Conservation (phyloP, 1,140 invertebrate species). For the Drosophila orena region DNA sequence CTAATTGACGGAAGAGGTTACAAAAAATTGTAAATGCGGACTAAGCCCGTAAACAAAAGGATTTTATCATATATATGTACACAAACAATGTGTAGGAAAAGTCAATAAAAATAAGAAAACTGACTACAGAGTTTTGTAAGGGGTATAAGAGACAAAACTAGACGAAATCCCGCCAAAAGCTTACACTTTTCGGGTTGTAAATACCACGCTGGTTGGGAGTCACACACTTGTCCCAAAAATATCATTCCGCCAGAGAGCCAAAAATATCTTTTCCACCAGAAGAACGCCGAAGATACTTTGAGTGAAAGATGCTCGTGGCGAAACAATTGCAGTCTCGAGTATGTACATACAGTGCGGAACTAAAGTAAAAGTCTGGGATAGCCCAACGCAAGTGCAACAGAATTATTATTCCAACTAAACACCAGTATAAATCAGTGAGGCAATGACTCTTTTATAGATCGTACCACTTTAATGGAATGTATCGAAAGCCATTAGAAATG, state of each 20-base stretch:
- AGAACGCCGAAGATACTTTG: constrained; percentile 44
- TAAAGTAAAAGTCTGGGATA: background rate
- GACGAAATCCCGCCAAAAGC: too few relatives aligned
- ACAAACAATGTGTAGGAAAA: background rate
- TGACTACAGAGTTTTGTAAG: too few relatives aligned
- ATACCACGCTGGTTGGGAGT: constrained; percentile 30
- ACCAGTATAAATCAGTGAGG: too few relatives aligned
- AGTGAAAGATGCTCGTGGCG: constrained; percentile 48
- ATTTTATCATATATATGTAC: background rate
- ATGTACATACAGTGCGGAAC: constrained; percentile 28
- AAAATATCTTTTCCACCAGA: constrained; percentile 41
- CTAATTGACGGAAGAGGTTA: background rate
- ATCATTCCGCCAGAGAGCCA: constrained; percentile 39
- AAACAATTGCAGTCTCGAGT: constrained; percentile 50
- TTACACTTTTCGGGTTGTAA: constrained; percentile 30
- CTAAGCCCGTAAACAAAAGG: background rate
- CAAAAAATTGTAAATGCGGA: background rate
- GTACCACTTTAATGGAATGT: background rate
- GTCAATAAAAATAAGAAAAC: background rate
- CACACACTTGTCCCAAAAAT: constrained; percentile 45
- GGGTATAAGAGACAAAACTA: too few relatives aligned
- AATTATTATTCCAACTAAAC: too few relatives aligned
- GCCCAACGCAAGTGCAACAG: too few relatives aligned
- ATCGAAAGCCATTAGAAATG: constrained; percentile 8
- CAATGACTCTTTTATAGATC: background rate